Evolutionary conservation across 2,888 invertebrate genomes (phyloP).

Genomic region (Venusia cambrica): DNA sequence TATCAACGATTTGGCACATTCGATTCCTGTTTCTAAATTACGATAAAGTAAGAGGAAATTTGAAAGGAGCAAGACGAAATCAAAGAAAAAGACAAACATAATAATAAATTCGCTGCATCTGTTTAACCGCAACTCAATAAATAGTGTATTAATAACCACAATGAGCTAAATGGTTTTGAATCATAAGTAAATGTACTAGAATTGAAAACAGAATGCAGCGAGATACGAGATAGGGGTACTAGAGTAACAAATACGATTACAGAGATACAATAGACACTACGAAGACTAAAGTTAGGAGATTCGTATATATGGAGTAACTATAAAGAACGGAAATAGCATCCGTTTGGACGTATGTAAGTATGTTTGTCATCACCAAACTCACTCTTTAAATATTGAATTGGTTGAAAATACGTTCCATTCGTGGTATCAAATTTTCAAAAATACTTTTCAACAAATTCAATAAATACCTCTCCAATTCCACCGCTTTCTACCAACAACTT

Average conservation of each 20-base stretch:
- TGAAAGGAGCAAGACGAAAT: slow-evolving; percentile 34
- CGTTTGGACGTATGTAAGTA: slow-evolving; percentile 32
- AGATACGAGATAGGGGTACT: slow-evolving; percentile 39
- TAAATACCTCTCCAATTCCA: not conserved
- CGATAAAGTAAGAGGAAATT: slow-evolving; percentile 39
- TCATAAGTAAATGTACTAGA: slow-evolving; percentile 1
- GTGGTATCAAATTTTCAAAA: not conserved
- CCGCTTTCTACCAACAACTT: slow-evolving; percentile 6
- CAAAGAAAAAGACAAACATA: slow-evolving; percentile 27
- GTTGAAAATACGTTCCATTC: too few relatives aligned
- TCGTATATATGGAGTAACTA: slow-evolving; percentile 29
- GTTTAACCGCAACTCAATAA: slow-evolving; percentile 8
- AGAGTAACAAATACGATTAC: slow-evolving; percentile 47
- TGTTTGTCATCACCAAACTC: slow-evolving; percentile 22
- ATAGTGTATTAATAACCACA: slow-evolving; percentile 1
- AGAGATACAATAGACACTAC: slow-evolving; percentile 54
- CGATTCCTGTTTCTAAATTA: slow-evolving; percentile 62
- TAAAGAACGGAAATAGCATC: slow-evolving; percentile 29
- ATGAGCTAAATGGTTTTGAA: slow-evolving; percentile 6
- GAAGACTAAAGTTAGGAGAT: slow-evolving; percentile 51
- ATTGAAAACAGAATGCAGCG: slow-evolving; percentile 24
- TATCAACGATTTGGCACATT: slow-evolving; percentile 77
- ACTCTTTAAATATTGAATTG: slow-evolving; percentile 6
- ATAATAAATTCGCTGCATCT: slow-evolving; percentile 22
- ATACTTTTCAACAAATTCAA: slow-evolving; percentile 7